These are phyloP conservation scores for Platalea minor DNA, from an alignment of 2,797 vertebrate species.

Conservation along the genomic window DNA sequence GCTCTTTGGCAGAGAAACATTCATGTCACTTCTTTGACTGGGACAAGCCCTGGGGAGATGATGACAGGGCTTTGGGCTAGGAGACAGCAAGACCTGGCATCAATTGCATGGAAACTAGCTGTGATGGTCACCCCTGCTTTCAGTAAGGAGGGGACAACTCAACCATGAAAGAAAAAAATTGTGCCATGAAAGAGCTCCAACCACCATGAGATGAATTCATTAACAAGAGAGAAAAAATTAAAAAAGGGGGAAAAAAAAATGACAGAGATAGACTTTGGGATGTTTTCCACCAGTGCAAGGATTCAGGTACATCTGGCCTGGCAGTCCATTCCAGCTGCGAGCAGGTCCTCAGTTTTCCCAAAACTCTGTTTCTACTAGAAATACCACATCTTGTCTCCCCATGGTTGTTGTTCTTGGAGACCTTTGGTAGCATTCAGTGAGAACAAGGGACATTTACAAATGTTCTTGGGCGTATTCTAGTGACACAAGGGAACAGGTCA, in stretches of 20 bases:
- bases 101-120: neutral
- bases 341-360: neutral
- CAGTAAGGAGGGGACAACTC: neutral
- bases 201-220: neutral
- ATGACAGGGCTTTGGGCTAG: neutral
- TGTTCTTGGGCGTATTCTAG: neutral
- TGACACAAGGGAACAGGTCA: neutral
- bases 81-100: neutral
- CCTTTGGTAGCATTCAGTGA: neutral
- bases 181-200: neutral
- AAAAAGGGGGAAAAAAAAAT: neutral
- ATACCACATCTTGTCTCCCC: neutral
- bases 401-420: neutral
- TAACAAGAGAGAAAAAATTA: neutral
- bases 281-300: neutral
- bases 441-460: neutral
- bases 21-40: neutral
- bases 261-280: neutral
- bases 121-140: neutral
- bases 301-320: neutral
- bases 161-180: neutral
- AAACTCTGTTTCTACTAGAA: neutral
- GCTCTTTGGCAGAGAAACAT: neutral
- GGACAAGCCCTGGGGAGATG: neutral
- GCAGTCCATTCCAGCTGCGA: neutral